Evolutionary conservation across 2,113 vertebrate genomes (phyloP).

Genomic region (Festucalex cinctus): DNA sequence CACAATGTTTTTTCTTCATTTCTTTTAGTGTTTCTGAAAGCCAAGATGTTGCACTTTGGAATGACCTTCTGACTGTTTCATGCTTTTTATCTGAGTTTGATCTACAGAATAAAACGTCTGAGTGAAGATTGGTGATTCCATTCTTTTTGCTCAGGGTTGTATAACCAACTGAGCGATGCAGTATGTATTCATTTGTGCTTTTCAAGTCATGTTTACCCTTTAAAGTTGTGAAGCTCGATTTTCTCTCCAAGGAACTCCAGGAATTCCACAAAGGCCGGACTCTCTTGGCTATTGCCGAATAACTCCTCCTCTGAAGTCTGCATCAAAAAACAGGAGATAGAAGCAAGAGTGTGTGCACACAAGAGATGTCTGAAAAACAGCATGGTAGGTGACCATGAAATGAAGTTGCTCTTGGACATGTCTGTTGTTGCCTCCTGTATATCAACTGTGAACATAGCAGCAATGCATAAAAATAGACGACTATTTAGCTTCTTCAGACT

Average conservation of each 20-base stretch:
- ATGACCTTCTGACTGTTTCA: no score
- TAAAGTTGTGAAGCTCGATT: conserved; percentile 91
- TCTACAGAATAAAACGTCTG: no score
- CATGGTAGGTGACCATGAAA: neutral
- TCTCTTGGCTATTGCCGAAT: conserved; percentile 89
- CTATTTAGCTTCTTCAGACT: neutral
- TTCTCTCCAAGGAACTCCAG: conserved; percentile 88
- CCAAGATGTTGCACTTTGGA: no score
- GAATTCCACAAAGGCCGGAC: conserved; percentile 88
- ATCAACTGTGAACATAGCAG: neutral
- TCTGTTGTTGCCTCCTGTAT: no score
- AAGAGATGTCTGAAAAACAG: no score
- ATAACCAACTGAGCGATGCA: neutral
- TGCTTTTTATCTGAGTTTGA: no score
- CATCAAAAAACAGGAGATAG: neutral
- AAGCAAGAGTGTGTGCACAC: neutral
- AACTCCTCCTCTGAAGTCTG: conserved; percentile 94
- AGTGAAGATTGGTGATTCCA: no score
- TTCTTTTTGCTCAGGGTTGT: no score
- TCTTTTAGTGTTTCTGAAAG: no score
- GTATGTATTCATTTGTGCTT: neutral
- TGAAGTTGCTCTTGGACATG: no score
- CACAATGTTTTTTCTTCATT: no score
- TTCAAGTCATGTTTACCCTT: conserved; percentile 76
- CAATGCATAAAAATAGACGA: neutral